Percentiles rank a stretch among this genome's conserved stretches.
These are phyloP conservation scores for Carapus acus DNA, from an alignment of 2,797 vertebrate genomes.

Conservation along the genomic window DNA sequence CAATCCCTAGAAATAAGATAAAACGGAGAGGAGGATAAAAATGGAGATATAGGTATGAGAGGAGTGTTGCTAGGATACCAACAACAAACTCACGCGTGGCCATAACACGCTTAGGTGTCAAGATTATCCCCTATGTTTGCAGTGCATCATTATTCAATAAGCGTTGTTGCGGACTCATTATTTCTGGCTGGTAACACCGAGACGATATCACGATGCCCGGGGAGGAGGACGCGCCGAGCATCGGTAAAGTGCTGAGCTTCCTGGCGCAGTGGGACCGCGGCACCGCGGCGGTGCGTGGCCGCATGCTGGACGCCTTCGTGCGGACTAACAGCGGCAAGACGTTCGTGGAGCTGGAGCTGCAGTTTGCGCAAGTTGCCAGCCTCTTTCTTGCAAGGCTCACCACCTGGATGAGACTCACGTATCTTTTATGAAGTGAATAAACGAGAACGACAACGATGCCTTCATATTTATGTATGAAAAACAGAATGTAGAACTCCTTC, in stretches of 20 bases:
- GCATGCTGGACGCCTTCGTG: constrained; percentile 76
- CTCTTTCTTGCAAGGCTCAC: constrained; percentile 80
- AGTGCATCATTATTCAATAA: too few species aligned
- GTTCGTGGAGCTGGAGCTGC: constrained; percentile 75
- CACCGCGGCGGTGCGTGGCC: constrained; percentile 50
- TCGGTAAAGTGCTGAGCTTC: constrained; percentile 69
- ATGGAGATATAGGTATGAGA: too few species aligned
- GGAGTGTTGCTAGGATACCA: constrained; percentile 1
- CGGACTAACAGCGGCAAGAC: constrained; percentile 70
- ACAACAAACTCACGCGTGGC: not conserved
- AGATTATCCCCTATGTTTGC: too few species aligned
- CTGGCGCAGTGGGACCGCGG: constrained; percentile 80
- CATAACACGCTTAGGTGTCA: too few species aligned
- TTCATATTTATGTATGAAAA: too few species aligned
- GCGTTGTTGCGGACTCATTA: not conserved
- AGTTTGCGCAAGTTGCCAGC: constrained; percentile 79
- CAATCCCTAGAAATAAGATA: too few species aligned
- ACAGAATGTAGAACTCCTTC: constrained; percentile 63
- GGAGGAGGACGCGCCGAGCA: constrained; percentile 30
- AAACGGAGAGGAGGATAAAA: not conserved
- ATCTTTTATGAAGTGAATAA: constrained; percentile 58
- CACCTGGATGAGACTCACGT: constrained; percentile 78
- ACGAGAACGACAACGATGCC: too few species aligned
- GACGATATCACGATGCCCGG: constrained; percentile 21
- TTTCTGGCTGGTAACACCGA: not conserved